These are phyloP conservation scores for Phlogophora meticulosa DNA, from an alignment of 2,888 invertebrate genomes.

Conservation along the genomic window DNA sequence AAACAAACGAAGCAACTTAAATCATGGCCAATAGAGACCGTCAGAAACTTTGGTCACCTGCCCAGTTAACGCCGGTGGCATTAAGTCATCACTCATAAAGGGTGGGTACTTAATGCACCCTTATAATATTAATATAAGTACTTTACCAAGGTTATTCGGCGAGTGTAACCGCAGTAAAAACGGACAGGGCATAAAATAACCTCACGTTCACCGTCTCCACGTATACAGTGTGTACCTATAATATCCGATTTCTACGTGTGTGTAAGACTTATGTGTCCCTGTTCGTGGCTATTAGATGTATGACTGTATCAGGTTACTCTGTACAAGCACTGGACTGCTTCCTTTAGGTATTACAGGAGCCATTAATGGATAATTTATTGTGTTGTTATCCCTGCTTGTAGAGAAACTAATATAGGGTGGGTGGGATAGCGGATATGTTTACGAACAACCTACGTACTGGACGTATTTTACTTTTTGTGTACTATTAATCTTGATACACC, in stretches of 20 bases:
- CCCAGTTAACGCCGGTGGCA: not conserved
- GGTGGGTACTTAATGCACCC: conserved; percentile 22
- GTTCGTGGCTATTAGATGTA: conserved; percentile 39
- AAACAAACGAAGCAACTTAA: not conserved
- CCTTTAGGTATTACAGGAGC: conserved; percentile 49
- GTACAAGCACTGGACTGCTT: conserved; percentile 45
- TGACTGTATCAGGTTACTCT: conserved; percentile 47
- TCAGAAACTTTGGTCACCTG: no score
- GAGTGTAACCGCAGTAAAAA: conserved; percentile 33
- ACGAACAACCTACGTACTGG: not conserved
- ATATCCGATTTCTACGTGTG: conserved; percentile 57
- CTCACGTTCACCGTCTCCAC: conserved; percentile 26
- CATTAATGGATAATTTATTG: conserved; percentile 49
- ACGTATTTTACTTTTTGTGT: conserved; percentile 3
- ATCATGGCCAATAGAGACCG: not conserved
- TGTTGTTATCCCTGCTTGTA: conserved; percentile 13
- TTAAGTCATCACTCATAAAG: not conserved
- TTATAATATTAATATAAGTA: conserved; percentile 26
- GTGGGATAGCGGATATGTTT: not conserved
- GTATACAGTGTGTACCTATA: conserved; percentile 3
- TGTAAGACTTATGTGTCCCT: conserved; percentile 27
- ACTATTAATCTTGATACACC: conserved; percentile 26
- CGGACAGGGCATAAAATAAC: conserved; percentile 35
- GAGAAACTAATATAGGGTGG: not conserved
- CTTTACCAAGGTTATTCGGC: not conserved